phyloP scores from a whole-genome alignment of 2,113 vertebrate species.

The Desmodus rotundus region DNA sequence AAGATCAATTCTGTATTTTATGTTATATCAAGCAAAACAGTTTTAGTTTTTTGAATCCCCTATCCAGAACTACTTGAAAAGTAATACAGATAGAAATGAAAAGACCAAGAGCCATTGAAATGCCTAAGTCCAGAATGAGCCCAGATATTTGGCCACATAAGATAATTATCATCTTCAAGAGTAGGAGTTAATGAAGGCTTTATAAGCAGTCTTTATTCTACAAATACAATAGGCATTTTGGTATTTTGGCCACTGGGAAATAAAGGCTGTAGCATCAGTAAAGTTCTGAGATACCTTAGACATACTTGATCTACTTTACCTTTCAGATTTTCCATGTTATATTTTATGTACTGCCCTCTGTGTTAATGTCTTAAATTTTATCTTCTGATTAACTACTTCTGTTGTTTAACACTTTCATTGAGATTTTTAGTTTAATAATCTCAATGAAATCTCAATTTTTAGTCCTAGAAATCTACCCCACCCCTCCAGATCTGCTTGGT shows the following conservation, averaged over 20 bases:
- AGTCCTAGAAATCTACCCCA: not conserved
- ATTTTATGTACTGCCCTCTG: not conserved
- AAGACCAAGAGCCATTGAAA: slow-evolving; percentile 77
- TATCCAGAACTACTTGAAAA: slow-evolving; percentile 84
- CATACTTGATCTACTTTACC: not conserved
- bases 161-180: slow-evolving; percentile 47
- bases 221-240: slow-evolving; percentile 81
- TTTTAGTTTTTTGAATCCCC: slow-evolving; percentile 84
- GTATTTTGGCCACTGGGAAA: slow-evolving; percentile 83
- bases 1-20: slow-evolving; percentile 86
- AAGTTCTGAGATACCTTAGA: slow-evolving; percentile 69
- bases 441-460: no score
- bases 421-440: not conserved
- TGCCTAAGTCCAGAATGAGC: slow-evolving; percentile 76
- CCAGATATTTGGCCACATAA: slow-evolving; percentile 79
- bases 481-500: not conserved
- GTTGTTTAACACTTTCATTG: not conserved
- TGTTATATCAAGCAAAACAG: slow-evolving; percentile 86
- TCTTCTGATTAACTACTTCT: not conserved
- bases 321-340: not conserved
- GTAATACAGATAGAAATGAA: slow-evolving; percentile 77
- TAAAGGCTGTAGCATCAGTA: slow-evolving; percentile 78
- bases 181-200: slow-evolving; percentile 69
- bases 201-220: slow-evolving; percentile 75
- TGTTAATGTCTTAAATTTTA: not conserved